Percentiles rank a stretch among this genome's conserved stretches.
phyloP scores from a whole-genome alignment of 1,140 invertebrate genomes.

The Lepidurus packardi region DNA sequence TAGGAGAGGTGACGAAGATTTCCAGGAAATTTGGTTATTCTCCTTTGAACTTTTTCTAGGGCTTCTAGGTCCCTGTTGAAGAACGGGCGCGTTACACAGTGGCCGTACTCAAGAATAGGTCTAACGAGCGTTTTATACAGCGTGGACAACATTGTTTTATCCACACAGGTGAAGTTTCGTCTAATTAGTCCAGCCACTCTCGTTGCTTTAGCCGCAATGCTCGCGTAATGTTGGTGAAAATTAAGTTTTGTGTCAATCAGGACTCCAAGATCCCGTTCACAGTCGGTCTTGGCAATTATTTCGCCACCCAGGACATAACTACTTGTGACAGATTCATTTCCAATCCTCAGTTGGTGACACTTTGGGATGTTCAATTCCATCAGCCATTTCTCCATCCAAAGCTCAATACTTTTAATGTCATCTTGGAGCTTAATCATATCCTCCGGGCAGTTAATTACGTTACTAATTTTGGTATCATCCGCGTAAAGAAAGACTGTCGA shows the following conservation, averaged over 20 bases:
- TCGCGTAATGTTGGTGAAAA: not conserved
- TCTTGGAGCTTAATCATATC: not conserved
- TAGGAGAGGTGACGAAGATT: not conserved
- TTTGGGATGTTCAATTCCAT: conserved; percentile 13
- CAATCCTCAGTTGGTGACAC: not conserved
- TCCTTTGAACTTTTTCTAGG: not conserved
- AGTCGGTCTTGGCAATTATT: not conserved
- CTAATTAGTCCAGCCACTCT: conserved; percentile 22
- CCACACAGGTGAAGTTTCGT: conserved; percentile 23
- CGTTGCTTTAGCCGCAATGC: not conserved
- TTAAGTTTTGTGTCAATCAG: not conserved
- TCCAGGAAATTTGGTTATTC: conserved; percentile 1
- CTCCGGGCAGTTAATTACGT: not conserved
- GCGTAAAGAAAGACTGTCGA: conserved; percentile 22
- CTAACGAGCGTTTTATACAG: conserved; percentile 26
- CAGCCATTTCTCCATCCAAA: not conserved
- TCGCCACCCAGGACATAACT: not conserved
- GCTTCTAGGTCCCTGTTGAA: not conserved
- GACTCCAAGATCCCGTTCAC: not conserved
- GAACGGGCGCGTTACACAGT: conserved; percentile 22
- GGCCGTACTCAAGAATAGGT: conserved; percentile 24
- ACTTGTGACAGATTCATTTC: not conserved
- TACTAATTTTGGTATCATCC: not conserved
- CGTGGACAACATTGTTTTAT: not conserved
- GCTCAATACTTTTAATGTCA: not conserved